Percentiles rank a stretch among this genome's conserved stretches.
These are phyloP conservation scores for Sylvicola cinctus DNA, from an alignment of 2,888 invertebrate genomes.

Conservation along the genomic window DNA sequence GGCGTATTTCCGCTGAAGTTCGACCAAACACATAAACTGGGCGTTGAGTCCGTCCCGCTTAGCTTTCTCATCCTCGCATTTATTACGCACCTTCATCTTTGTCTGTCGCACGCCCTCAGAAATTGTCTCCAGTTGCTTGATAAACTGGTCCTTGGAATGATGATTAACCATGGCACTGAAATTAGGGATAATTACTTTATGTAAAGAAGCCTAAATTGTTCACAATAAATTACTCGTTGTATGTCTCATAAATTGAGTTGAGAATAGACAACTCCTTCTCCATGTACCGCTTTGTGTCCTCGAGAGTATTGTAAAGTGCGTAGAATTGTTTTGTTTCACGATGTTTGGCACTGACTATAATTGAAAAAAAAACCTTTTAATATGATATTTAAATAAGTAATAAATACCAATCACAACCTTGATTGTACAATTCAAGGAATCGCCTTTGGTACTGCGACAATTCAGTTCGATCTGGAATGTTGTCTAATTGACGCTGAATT, in stretches of 20 bases:
- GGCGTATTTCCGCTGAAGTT: slow-evolving; percentile 57
- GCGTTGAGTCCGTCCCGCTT: slow-evolving; percentile 43
- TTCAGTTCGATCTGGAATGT: slow-evolving; percentile 83
- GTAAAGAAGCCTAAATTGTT: not conserved
- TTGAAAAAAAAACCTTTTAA: not conserved
- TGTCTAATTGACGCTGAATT: slow-evolving; percentile 72
- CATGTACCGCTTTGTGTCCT: slow-evolving; percentile 84
- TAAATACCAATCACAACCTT: slow-evolving; percentile 32
- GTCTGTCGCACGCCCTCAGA: slow-evolving; percentile 78
- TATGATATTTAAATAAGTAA: not conserved
- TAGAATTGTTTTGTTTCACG: slow-evolving; percentile 96
- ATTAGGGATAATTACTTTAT: not conserved
- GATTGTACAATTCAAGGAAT: slow-evolving; percentile 90
- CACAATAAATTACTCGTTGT: slow-evolving; percentile 45
- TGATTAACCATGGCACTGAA: slow-evolving; percentile 61
- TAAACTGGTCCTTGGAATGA: slow-evolving; percentile 68
- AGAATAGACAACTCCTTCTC: slow-evolving; percentile 75
- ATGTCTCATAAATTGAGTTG: slow-evolving; percentile 77
- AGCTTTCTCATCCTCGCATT: slow-evolving; percentile 42
- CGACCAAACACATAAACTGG: slow-evolving; percentile 34
- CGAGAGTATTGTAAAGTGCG: slow-evolving; percentile 83
- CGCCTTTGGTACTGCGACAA: slow-evolving; percentile 86
- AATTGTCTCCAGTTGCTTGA: slow-evolving; percentile 76
- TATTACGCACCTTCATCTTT: slow-evolving; percentile 48
- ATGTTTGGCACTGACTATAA: slow-evolving; percentile 79